Conservation (phyloP, 2,113 vertebrate genomes). For the Urocynchramus pylzowi region DNA sequence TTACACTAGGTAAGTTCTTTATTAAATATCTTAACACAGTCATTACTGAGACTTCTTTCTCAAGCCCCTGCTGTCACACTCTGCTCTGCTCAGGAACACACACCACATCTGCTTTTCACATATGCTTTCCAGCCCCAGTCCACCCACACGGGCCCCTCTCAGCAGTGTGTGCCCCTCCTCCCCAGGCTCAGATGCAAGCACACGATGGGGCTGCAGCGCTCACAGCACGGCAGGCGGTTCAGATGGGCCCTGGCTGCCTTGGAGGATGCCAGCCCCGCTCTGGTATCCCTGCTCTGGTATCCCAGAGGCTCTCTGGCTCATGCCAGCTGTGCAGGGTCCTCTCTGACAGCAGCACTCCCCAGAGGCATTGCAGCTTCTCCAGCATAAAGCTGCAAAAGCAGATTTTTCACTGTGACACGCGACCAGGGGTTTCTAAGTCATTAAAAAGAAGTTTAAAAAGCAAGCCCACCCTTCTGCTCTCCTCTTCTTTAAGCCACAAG, state of each 20-base stretch:
- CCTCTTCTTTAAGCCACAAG: background rate
- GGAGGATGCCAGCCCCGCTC: background rate
- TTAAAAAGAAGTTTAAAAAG: background rate
- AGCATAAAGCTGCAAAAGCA: background rate
- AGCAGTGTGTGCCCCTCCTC: slow-evolving; percentile 6
- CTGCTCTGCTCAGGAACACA: slow-evolving; percentile 22
- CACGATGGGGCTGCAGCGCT: background rate
- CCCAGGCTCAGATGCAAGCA: background rate
- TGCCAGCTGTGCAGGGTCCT: rapidly evolving
- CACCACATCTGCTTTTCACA: slow-evolving; percentile 69
- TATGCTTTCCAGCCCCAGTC: slow-evolving; percentile 51
- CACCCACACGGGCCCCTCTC: slow-evolving; percentile 23
- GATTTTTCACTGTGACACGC: background rate
- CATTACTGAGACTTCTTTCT: slow-evolving; percentile 68
- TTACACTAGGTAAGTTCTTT: slow-evolving; percentile 73
- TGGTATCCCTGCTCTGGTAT: background rate
- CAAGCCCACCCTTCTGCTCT: background rate
- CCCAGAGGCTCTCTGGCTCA: background rate
- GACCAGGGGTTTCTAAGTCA: background rate
- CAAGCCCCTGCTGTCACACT: slow-evolving; percentile 69
- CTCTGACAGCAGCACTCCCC: rapidly evolving
- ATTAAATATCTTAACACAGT: slow-evolving; percentile 72
- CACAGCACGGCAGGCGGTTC: background rate
- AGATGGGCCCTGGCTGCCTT: background rate
- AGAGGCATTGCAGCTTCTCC: background rate